Evolutionary conservation across 2,113 vertebrate genomes (phyloP).

Genomic region (Camelus bactrianus): DNA sequence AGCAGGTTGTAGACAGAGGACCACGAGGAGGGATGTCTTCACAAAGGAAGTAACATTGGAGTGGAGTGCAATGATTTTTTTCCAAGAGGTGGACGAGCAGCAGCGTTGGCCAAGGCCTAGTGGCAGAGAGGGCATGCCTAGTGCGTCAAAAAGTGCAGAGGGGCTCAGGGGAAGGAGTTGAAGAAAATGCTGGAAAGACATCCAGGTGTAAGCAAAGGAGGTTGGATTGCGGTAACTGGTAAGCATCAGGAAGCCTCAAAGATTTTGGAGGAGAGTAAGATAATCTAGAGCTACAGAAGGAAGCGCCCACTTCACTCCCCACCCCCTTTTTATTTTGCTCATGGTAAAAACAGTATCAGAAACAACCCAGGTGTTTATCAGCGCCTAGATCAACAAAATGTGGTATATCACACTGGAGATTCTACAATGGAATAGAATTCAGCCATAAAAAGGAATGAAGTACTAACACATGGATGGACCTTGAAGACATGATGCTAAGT

Average conservation of each 20-base stretch:
- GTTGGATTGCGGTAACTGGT: accelerated
- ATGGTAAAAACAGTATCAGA: not conserved
- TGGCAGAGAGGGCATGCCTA: not conserved
- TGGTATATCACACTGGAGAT: not conserved
- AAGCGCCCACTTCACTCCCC: not conserved
- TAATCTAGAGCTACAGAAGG: not conserved
- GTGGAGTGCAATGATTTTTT: not conserved
- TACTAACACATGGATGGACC: not conserved
- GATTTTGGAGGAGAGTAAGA: not conserved
- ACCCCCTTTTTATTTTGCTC: not conserved
- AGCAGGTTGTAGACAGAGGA: not conserved
- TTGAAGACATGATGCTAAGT: not conserved
- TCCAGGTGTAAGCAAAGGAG: not conserved
- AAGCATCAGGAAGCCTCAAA: not conserved
- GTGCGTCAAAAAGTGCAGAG: not conserved
- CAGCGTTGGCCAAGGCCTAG: accelerated
- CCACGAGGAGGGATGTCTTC: not conserved
- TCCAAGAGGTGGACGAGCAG: not conserved
- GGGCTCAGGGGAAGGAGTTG: not conserved
- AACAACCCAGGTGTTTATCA: not conserved
- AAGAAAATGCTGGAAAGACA: not conserved
- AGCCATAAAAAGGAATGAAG: not conserved
- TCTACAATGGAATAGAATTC: not conserved
- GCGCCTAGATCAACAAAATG: not conserved
- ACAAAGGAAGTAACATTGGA: not conserved